Percentiles rank a stretch among this genome's conserved stretches.
phyloP scores from a whole-genome alignment of 2,797 vertebrate species.

The Siniperca obscura region DNA sequence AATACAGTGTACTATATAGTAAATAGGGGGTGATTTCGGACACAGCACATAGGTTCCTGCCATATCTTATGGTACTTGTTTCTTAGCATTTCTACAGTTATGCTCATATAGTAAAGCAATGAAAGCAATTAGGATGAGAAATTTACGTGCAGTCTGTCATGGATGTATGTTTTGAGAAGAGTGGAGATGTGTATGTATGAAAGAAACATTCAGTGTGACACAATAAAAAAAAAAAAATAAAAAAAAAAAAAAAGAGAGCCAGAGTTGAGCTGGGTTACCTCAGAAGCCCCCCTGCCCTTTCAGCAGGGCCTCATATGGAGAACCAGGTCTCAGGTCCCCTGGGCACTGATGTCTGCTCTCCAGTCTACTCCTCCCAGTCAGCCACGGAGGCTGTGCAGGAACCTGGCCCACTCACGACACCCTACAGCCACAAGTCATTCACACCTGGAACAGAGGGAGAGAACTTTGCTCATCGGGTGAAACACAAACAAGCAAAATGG shows the following conservation, averaged over 20 bases:
- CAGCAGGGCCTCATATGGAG: constrained; percentile 86
- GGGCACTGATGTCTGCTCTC: constrained; percentile 83
- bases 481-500: constrained; percentile 64
- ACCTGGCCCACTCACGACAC: constrained; percentile 78
- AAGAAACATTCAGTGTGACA: constrained; percentile 37
- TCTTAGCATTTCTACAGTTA: constrained; percentile 6
- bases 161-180: constrained; percentile 16
- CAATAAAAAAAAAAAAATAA: background rate
- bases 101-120: background rate
- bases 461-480: constrained; percentile 69
- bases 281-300: constrained; percentile 87
- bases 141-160: constrained; percentile 21
- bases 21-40: constrained; percentile 3
- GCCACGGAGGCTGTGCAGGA: constrained; percentile 81
- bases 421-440: constrained; percentile 84
- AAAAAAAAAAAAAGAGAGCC: constrained; percentile 1
- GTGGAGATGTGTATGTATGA: constrained; percentile 6
- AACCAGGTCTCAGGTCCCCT: constrained; percentile 82
- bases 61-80: background rate
- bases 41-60: background rate
- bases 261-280: constrained; percentile 76
- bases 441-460: constrained; percentile 82
- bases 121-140: constrained; percentile 2
- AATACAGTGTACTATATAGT: background rate
- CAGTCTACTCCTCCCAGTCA: constrained; percentile 81